Evolutionary conservation across 2,113 vertebrate genomes (phyloP), one percentile per base, ranked within the genome.

Genomic region (Plestiodon gilberti): DNA sequence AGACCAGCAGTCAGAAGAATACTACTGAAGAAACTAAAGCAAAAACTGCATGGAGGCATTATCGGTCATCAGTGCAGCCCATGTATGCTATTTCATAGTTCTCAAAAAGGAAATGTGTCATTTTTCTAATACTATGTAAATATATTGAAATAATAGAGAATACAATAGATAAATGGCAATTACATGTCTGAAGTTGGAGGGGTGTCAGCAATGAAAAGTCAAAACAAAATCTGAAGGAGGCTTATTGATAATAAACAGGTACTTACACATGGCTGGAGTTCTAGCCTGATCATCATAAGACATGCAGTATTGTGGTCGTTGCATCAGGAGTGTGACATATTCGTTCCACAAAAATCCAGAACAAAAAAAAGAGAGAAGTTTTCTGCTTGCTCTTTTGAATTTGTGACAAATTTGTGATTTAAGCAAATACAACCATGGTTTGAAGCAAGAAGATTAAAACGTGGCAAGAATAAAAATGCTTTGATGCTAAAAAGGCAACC

Each of bases 31-130:
- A 82, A 76, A 30, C 10, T 52, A 70, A 9, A 57, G 1, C 35
- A 71, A 82, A 71, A 73, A 28, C 33, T 71, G 18, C 23, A 73
- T 15, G 30, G 88, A 89, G 90, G n/a, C 25, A 43, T 62, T 73
- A 83, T 86, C 28, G 75, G 17, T 28, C 4, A 25, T 64, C 82
- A 48, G 11, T 59, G 67, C 22, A 86, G 23, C 33, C 75, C 0
- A 48, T 13, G 22, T 0, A 1, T 81, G n/a, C 0, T 82, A 2
- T 88, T 90, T 8, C 2, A 17, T 89, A n/a, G 33, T 67, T 35
- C 57, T 22, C 33, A 6, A 35, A 61, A 75, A 64, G 40, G n/a
- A 22, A 64, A 20, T 33, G 30, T 52, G 6, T 67, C 20, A 8
- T 20, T 80, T 65, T 80, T 33, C 30, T 3, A 25, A 61, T 61